Evolutionary conservation across 1,140 invertebrate genomes (phyloP), one percentile per base, ranked within the genome.

Genomic region (Leptopilina clavipes): DNA sequence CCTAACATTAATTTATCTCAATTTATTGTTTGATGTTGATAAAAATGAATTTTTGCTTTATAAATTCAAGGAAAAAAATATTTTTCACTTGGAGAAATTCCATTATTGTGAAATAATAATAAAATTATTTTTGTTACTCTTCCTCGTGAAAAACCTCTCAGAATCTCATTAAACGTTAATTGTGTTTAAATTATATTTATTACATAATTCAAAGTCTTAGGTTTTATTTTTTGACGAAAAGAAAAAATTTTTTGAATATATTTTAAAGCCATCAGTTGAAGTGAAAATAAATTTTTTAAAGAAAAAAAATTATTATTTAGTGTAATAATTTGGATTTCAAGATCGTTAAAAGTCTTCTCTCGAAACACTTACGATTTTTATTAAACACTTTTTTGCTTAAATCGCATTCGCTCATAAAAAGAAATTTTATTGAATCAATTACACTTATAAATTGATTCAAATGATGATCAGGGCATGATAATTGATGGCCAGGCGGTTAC

Each of bases 361-460:
- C 3, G 45, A 48, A 48, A 1, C 45, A 5, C 45, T 48, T 48
- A 48, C 14, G 44, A 48, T 48, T 14, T 14, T 5, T 2, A 31
- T 31, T 31, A 31, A 31, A 2, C 25, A 31, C 5, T 14, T 48
- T 40, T 56, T 65, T 31, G 18, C 12, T 65, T 31, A 75, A 79
- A 79, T 70, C 44, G 65, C 25, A 54, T 71, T 54, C 31, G 19
- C 59, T 22, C 22, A 7, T 6, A 48, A n/a, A 65, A 19, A 14
- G 45, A 22, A 71, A 18, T 25, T 70, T 71, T 75, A 79, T 79
- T 76, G 12, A 71, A 9, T 10, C 43, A 19, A 72, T 70, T 79
- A 52, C 71, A 79, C 59, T 78, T 75, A 76, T 79, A 82, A 79
- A 79, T 81, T 81, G 76, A 75, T 79, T 74, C 71, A 48, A 79